phyloP scores from a whole-genome alignment of 2,888 invertebrate species.

The Acholoe squamosa region DNA sequence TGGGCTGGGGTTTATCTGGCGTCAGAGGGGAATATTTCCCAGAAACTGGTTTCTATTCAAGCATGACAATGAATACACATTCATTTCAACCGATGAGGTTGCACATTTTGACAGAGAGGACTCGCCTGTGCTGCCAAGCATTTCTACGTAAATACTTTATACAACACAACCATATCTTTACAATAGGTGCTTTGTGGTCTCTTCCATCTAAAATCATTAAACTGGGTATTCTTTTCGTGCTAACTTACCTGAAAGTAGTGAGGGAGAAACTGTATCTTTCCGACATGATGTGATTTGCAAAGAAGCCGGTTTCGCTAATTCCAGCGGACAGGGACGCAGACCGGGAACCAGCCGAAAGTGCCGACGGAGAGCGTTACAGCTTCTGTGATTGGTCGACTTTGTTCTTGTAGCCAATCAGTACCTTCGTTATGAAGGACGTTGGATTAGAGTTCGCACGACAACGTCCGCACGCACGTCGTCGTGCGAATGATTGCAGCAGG shows the following conservation, averaged over 20 bases:
- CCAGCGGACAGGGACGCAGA: too few species aligned
- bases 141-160: neutral
- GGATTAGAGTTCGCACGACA: too few species aligned
- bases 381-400: too few species aligned
- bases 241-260: conserved; percentile 90
- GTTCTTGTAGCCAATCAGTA: too few species aligned
- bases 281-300: conserved; percentile 84
- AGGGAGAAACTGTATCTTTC: conserved; percentile 98
- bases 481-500: too few species aligned
- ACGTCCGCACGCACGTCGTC: too few species aligned
- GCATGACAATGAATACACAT: neutral
- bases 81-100: neutral
- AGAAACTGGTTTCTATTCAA: neutral
- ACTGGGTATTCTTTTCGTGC: neutral
- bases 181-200: neutral
- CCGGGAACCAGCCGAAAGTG: too few species aligned
- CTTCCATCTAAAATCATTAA: neutral
- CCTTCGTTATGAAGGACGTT: too few species aligned
- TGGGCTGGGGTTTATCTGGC: neutral
- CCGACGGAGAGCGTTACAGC: too few species aligned
- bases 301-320: neutral
- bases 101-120: neutral
- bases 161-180: neutral
- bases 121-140: too few species aligned
- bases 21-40: neutral